Percentiles rank a stretch among this genome's conserved stretches.
Conservation (phyloP, 2,113 vertebrate species). For the Paedocypris sp. region DNA sequence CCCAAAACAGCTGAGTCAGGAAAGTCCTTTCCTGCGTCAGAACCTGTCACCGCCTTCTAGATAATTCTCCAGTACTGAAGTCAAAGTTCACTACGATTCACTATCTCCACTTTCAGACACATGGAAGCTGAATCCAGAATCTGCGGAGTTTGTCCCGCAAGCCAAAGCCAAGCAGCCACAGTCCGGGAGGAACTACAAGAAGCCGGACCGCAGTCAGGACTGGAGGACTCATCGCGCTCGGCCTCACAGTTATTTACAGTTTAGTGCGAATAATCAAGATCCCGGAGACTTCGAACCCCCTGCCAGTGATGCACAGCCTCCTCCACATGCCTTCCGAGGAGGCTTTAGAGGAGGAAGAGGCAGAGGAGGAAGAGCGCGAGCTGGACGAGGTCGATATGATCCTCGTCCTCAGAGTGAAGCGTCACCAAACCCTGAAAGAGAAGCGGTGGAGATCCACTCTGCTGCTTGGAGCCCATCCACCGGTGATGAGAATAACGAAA, state of each 20-base stretch:
- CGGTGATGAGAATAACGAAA: slow-evolving; percentile 42
- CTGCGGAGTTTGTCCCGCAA: slow-evolving; percentile 57
- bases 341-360: slow-evolving; percentile 48
- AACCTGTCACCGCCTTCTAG: not conserved
- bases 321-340: slow-evolving; percentile 46
- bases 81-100: not conserved
- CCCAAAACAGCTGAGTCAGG: not conserved
- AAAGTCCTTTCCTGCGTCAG: not conserved
- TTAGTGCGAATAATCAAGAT: slow-evolving; percentile 8
- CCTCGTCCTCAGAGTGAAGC: slow-evolving; percentile 52
- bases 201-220: slow-evolving; percentile 57
- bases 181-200: slow-evolving; percentile 59
- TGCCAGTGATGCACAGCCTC: slow-evolving; percentile 29
- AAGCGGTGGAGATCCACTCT: slow-evolving; percentile 38
- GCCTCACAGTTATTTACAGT: slow-evolving; percentile 49
- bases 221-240: slow-evolving; percentile 50
- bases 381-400: slow-evolving; percentile 43
- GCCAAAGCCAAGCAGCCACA: slow-evolving; percentile 54
- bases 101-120: slow-evolving; percentile 45
- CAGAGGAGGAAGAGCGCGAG: slow-evolving; percentile 44
- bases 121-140: slow-evolving; percentile 63
- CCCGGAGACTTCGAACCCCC: slow-evolving; percentile 27
- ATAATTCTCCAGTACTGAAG: not conserved
- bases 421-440: slow-evolving; percentile 63
- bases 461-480: slow-evolving; percentile 31